Conservation (phyloP, 2,113 vertebrate genomes). For the Monarcha castaneiventris region DNA sequence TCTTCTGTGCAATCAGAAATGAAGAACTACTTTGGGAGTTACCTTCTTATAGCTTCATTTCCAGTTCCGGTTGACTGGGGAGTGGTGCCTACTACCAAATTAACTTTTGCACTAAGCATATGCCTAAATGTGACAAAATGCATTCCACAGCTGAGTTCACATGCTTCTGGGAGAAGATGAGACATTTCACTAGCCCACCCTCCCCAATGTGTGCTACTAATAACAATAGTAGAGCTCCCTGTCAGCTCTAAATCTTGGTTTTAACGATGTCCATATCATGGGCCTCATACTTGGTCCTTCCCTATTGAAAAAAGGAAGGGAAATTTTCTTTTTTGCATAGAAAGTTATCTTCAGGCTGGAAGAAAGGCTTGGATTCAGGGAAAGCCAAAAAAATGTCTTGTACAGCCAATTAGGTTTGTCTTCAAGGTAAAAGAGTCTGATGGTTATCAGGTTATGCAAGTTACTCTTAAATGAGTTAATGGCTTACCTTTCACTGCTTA, state of each 20-base stretch:
- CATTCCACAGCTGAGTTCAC: not conserved
- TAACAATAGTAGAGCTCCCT: not conserved
- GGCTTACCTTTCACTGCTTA: not conserved
- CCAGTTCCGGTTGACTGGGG: not conserved
- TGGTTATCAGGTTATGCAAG: not conserved
- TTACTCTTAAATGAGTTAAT: not conserved
- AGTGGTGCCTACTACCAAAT: not conserved
- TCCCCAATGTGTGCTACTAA: not conserved
- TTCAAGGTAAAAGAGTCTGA: not conserved
- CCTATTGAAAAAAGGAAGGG: not conserved
- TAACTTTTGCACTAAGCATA: not conserved
- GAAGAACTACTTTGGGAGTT: not conserved
- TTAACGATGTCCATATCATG: not conserved
- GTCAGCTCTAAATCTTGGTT: not conserved
- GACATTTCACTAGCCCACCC: not conserved
- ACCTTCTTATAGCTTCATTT: not conserved
- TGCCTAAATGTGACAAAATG: not conserved
- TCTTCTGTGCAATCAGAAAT: not conserved
- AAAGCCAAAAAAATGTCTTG: not conserved
- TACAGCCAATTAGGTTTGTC: not conserved
- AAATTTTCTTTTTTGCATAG: not conserved
- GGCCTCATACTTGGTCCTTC: not conserved
- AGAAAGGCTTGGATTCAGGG: not conserved
- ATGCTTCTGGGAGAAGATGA: not conserved
- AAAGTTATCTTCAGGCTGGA: not conserved